These are phyloP conservation scores for Scleropages formosus DNA, from an alignment of 2,797 vertebrate genomes.

Conservation along the genomic window DNA sequence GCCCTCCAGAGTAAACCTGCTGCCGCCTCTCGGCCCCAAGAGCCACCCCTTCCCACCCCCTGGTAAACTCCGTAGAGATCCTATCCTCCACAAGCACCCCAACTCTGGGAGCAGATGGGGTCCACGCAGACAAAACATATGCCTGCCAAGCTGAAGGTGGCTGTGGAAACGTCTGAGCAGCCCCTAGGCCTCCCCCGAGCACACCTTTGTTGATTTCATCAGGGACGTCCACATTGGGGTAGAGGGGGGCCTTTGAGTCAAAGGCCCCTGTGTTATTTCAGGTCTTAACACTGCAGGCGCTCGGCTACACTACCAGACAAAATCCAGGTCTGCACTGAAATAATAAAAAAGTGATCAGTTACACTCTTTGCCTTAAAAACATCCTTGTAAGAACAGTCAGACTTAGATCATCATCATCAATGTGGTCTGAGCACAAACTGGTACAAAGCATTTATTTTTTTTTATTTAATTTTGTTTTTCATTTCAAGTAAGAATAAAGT, in stretches of 20 bases:
- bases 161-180: neutral
- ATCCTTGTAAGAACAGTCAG: neutral
- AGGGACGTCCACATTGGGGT: too few relatives aligned
- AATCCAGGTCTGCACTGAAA: too few relatives aligned
- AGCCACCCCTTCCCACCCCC: neutral
- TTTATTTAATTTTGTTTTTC: neutral
- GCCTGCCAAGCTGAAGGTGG: neutral
- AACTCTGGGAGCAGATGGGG: neutral
- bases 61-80: neutral
- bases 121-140: constrained; percentile 6
- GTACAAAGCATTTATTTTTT: too few relatives aligned
- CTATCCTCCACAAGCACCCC: neutral
- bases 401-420: neutral
- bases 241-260: too few relatives aligned
- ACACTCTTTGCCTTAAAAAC: too few relatives aligned
- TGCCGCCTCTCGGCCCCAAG: neutral
- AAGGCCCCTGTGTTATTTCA: too few relatives aligned
- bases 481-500: too few relatives aligned
- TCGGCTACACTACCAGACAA: too few relatives aligned
- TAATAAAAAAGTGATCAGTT: too few relatives aligned
- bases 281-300: too few relatives aligned
- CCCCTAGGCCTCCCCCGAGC: neutral
- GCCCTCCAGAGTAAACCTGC: constrained; percentile 38
- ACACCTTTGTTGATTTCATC: too few relatives aligned
- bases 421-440: too few relatives aligned